Percentiles rank a stretch among this genome's conserved stretches.
Evolutionary conservation across 2,797 vertebrate genomes (phyloP).

Genomic region (Sebastes nivosus): DNA sequence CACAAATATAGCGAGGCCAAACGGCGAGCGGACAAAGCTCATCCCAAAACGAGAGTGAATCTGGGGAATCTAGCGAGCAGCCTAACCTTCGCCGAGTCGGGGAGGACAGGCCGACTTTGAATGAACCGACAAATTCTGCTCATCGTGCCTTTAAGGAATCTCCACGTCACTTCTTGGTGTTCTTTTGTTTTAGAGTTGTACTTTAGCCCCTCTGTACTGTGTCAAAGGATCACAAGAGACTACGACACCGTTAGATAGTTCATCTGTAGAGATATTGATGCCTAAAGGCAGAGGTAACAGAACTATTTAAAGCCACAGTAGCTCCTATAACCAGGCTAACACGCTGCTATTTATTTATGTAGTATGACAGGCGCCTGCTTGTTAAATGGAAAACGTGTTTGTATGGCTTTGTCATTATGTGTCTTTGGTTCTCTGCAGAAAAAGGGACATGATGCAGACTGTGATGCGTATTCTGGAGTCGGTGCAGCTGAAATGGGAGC

Average conservation of each 20-base stretch:
- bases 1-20: no score
- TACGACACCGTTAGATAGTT: neutral
- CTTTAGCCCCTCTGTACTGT: neutral
- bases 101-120: no score
- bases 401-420: neutral
- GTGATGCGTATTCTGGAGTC: conserved; percentile 96
- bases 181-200: neutral
- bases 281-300: neutral
- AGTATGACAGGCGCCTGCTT: neutral
- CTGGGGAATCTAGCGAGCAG: no score
- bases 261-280: neutral
- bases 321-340: neutral
- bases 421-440: conserved; percentile 76
- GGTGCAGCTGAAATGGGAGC: conserved; percentile 96
- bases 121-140: neutral
- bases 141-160: neutral
- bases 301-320: no score
- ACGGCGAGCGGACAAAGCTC: no score
- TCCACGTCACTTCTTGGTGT: neutral
- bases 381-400: conserved; percentile 58
- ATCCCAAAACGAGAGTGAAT: no score
- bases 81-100: no score
- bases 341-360: neutral
- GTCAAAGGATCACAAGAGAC: neutral
- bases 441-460: conserved; percentile 91